phyloP scores from a whole-genome alignment of 2,113 vertebrate species.

The Alectura lathami region DNA sequence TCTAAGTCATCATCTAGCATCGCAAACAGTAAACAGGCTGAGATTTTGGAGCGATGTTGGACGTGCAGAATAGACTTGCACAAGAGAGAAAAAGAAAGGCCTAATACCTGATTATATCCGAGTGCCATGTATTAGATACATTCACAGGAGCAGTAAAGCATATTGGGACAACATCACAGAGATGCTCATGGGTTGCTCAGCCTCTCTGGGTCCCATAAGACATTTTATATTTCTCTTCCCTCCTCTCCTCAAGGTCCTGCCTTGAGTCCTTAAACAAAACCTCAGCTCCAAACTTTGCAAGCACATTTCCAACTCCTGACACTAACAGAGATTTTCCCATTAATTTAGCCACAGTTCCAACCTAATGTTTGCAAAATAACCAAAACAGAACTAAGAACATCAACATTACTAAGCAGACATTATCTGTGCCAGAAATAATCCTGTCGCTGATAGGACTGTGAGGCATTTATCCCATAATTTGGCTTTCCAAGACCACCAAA shows the following conservation, averaged over 20 bases:
- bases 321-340: background rate
- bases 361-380: conserved; percentile 31
- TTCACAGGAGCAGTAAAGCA: background rate
- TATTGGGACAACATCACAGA: background rate
- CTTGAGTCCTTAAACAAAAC: background rate
- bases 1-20: background rate
- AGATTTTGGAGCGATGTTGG: background rate
- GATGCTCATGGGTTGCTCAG: background rate
- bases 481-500: conserved; percentile 29
- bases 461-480: background rate
- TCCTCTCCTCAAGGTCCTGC: background rate
- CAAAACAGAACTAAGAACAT: background rate
- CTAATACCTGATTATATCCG: background rate
- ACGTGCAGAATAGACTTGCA: background rate
- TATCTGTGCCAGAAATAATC: conserved; percentile 28
- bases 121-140: background rate
- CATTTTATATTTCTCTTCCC: background rate
- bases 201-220: background rate
- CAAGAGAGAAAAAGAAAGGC: background rate
- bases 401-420: conserved; percentile 17
- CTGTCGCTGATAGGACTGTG: background rate
- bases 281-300: background rate
- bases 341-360: background rate
- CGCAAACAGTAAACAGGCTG: background rate
- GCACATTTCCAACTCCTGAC: background rate